Base-by-base conservation (phyloP, 92 coral and sea anemone species). In the Parazoanthus swiftii region DNA sequence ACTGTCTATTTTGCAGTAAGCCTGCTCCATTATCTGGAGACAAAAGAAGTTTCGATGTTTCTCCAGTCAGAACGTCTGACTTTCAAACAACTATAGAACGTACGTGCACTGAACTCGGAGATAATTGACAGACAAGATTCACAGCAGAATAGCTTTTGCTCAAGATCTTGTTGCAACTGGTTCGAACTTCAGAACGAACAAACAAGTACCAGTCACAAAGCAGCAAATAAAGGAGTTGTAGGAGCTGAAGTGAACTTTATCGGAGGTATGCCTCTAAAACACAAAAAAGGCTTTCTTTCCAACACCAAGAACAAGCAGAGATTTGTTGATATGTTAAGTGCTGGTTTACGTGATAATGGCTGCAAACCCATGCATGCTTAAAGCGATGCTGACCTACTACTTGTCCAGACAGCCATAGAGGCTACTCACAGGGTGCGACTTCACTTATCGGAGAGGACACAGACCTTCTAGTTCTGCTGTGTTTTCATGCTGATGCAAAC, bases 401-500 rank as follows among this genome's bases (percentile, higher is more conserved):
- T 85, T 68, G 79, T 85, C 38, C 88, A 85, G 88, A 85, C 50
- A 85, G 33, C 33, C 33, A 29, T 29, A 29, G 33, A 29, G 33
- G 33, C 33, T 29, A 29, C 33, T 29, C 33, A 29, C 33, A 29
- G 33, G 33, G 33, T 29, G 33, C 33, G 33, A 29, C 33, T 29
- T 29, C 33, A 29, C 33, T 29, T 29, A 29, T 29, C 33, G 33
- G 33, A 29, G 33, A 29, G 33, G 33, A 29, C 33, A 29, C 88
- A 74, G 88, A 85, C 71, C 88, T 85, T 29, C 65, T 85, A 21
- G 80, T 70, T 39, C 88, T 85, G 63, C 88, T 74, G 68, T 85
- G 88, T 85, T 42, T 85, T 29, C 88, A 85, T 85, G 88, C 88
- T 7, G 81, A 85, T 85, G 81, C 80, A 79, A 51, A 77, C 81